Conservation (phyloP, 2,888 invertebrate species). For the Salpingus planirostris region DNA sequence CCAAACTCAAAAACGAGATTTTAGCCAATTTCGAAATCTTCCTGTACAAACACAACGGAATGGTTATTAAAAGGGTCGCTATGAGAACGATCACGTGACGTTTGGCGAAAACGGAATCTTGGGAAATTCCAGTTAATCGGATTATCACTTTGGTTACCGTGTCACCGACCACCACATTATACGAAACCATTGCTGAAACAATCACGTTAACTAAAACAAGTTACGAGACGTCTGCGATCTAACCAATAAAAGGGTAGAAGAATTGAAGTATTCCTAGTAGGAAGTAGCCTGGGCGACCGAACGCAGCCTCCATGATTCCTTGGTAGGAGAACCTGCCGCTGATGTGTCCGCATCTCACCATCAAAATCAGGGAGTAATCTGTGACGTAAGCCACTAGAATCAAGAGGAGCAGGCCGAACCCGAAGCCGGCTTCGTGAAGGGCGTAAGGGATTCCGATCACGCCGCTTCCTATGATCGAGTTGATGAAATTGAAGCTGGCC, state of each 20-base stretch:
- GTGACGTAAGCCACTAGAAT: constrained; percentile 65
- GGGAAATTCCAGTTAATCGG: constrained; percentile 53
- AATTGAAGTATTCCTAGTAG: constrained; percentile 68
- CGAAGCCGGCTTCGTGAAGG: constrained; percentile 70
- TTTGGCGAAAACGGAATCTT: constrained; percentile 49
- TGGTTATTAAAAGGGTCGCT: constrained; percentile 62
- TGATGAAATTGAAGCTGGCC: constrained; percentile 81
- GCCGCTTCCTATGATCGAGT: constrained; percentile 80
- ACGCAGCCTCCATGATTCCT: constrained; percentile 70
- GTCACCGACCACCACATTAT: constrained; percentile 81
- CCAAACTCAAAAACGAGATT: constrained; percentile 58
- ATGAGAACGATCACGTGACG: constrained; percentile 62
- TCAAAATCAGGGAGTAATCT: constrained; percentile 71
- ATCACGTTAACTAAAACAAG: background rate
- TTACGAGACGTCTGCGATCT: no score
- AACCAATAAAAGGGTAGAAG: constrained; percentile 77
- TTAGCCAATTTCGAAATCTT: constrained; percentile 64
- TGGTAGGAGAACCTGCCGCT: constrained; percentile 72
- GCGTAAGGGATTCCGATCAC: constrained; percentile 81
- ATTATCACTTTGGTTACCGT: constrained; percentile 73
- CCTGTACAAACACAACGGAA: constrained; percentile 71
- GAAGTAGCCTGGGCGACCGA: constrained; percentile 69
- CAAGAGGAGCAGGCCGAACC: constrained; percentile 62
- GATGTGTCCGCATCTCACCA: constrained; percentile 66
- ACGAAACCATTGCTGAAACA: constrained; percentile 73